Conservation (phyloP, 2,113 vertebrate genomes). For the Salvelinus sp. region DNA sequence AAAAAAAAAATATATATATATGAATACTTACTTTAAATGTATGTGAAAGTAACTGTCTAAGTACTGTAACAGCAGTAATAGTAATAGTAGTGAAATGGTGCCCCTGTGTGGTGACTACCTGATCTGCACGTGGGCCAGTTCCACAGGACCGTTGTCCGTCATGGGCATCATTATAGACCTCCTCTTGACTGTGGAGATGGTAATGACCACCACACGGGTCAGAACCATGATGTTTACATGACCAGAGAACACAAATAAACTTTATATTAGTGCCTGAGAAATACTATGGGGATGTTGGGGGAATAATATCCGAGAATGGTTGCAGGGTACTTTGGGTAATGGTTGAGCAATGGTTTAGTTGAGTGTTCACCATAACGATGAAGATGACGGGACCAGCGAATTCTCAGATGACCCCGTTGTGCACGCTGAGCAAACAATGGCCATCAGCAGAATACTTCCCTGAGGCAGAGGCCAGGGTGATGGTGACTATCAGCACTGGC, state of each 20-base stretch:
- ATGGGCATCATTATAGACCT: conserved; percentile 74
- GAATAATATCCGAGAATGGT: no score
- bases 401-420: conserved; percentile 79
- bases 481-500: conserved; percentile 76
- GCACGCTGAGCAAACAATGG: conserved; percentile 80
- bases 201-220: conserved; percentile 75
- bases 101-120: conserved; percentile 74
- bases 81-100: conserved; percentile 60
- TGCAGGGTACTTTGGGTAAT: no score
- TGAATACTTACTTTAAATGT: no score
- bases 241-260: background rate
- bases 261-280: background rate
- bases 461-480: conserved; percentile 75
- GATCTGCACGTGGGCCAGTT: conserved; percentile 74
- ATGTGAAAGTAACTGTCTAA: background rate
- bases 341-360: no score
- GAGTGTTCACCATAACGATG: conserved; percentile 75
- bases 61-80: background rate
- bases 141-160: conserved; percentile 62
- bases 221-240: conserved; percentile 80
- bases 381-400: conserved; percentile 80
- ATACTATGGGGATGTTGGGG: background rate
- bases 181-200: conserved; percentile 75
- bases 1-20: no score
- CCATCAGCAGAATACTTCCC: conserved; percentile 73